Evolutionary conservation across 2,888 invertebrate species (phyloP).

Genomic region (Gari tellinella): DNA sequence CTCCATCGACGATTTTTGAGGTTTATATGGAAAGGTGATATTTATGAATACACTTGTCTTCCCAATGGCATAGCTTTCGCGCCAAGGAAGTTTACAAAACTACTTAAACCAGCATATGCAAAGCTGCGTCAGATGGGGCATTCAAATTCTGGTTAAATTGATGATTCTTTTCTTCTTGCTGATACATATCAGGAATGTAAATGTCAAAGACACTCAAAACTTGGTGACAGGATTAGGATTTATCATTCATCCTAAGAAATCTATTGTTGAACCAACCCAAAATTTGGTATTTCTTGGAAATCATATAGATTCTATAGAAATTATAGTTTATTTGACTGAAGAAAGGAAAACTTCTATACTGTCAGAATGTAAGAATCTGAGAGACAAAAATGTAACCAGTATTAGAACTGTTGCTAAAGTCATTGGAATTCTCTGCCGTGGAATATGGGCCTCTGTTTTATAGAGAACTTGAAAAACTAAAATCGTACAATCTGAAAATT

Average conservation of each 20-base stretch:
- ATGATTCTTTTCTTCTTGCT: constrained; percentile 46
- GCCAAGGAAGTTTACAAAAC: constrained; percentile 58
- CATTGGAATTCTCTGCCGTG: constrained; percentile 15
- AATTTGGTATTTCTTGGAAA: constrained; percentile 40
- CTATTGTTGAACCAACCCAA: constrained; percentile 34
- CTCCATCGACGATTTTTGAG: constrained; percentile 33
- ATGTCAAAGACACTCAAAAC: constrained; percentile 30
- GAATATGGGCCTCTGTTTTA: constrained; percentile 18
- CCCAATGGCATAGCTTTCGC: constrained; percentile 57
- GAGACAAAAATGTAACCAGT: constrained; percentile 12
- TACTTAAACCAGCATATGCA: constrained; percentile 60
- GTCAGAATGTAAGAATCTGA: constrained; percentile 17
- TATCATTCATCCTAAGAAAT: constrained; percentile 17
- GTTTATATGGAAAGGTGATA: constrained; percentile 37
- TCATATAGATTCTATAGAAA: constrained; percentile 45
- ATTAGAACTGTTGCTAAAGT: background rate
- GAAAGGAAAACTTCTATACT: constrained; percentile 5
- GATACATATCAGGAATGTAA: constrained; percentile 40
- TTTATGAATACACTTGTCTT: constrained; percentile 52
- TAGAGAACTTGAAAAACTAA: constrained; percentile 1
- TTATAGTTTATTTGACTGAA: constrained; percentile 37
- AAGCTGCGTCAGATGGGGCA: constrained; percentile 35
- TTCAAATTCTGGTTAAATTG: constrained; percentile 48
- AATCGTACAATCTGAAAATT: constrained; percentile 14
- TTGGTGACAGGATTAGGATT: constrained; percentile 13